These are phyloP conservation scores for Anthopleura sola DNA, from an alignment of 64 coral and sea anemone species.

Conservation along the genomic window DNA sequence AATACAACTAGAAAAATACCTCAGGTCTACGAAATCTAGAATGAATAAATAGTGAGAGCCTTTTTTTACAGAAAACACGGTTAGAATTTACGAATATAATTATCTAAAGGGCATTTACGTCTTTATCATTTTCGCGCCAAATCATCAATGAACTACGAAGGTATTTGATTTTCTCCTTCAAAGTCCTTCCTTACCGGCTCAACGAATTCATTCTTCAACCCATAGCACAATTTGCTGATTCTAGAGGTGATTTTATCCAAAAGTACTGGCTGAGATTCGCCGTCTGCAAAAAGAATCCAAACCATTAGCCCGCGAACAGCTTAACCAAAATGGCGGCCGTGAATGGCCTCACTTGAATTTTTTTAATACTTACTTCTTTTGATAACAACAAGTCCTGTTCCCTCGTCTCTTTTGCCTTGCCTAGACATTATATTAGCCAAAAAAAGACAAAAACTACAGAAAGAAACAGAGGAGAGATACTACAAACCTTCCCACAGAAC, in stretches of 20 bases:
- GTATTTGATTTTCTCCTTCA: neutral
- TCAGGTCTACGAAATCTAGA: neutral
- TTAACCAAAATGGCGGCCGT: conserved; percentile 42
- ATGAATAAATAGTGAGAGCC: neutral
- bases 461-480: neutral
- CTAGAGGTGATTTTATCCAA: conserved; percentile 92
- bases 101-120: too few species aligned
- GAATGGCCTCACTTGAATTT: neutral
- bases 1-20: neutral
- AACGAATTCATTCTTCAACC: conserved; percentile 83
- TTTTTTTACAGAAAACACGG: neutral
- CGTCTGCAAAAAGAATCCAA: conserved; percentile 54
- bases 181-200: conserved; percentile 67
- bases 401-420: conserved; percentile 30
- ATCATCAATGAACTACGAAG: neutral
- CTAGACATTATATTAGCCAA: conserved; percentile 35
- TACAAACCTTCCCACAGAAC: neutral
- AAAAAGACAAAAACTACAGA: neutral
- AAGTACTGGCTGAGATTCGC: conserved; percentile 56
- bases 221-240: conserved; percentile 77
- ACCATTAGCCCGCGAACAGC: neutral
- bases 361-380: conserved; percentile 48
- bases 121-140: neutral
- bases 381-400: conserved; percentile 14
- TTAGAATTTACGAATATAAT: neutral